Evolutionary conservation across 2,113 vertebrate genomes (phyloP), one percentile per base, ranked within the genome.

Genomic region (Mesembrinibis cayennensis): DNA sequence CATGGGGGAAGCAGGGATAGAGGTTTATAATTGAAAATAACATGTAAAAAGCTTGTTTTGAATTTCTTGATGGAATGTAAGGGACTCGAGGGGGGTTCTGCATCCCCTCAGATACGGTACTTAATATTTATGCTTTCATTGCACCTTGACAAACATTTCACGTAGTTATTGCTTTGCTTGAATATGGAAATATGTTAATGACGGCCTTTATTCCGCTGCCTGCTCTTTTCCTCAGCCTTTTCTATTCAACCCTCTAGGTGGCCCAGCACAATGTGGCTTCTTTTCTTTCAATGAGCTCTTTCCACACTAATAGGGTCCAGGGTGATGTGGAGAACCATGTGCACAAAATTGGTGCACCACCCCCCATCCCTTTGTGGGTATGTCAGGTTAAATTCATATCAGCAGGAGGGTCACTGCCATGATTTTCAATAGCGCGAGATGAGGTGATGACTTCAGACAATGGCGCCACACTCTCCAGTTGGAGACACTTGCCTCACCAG

Each of bases 141-240:
- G 92, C 92, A 96, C 95, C 92, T 97, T 96, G 96, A 88, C 76
- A 97, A 97, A 97, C 98, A 97, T 97, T 97, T 96, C 98, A 98
- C 97, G 87, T 97, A 96, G 98, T 98, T 98, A 98, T 98, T 98
- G 98, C 98, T 98, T 98, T 98, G 97, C 98, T 98, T 98, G 98
- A 99, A 99, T 98, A 98, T 98, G 98, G 98, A 98, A 98, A 98
- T 99, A 99, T 99, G 98, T 98, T 98, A 99, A 99, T 99, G 89
- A 88, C 79, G 58, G 97, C 94, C 97, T 98, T 98, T 98, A 91
- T 97, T 87, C 78, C 70, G 1, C 97, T 97, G 97, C 97, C 96
- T 97, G 97, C 97, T 98, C 97, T 97, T 96, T 98, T 98, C 95
- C 95, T 97, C 82, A 96, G 90, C 83, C 94, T 97, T 97, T 97